These are phyloP conservation scores for Eonycteris spelaea DNA, from an alignment of 2,113 vertebrate species.

Conservation along the genomic window DNA sequence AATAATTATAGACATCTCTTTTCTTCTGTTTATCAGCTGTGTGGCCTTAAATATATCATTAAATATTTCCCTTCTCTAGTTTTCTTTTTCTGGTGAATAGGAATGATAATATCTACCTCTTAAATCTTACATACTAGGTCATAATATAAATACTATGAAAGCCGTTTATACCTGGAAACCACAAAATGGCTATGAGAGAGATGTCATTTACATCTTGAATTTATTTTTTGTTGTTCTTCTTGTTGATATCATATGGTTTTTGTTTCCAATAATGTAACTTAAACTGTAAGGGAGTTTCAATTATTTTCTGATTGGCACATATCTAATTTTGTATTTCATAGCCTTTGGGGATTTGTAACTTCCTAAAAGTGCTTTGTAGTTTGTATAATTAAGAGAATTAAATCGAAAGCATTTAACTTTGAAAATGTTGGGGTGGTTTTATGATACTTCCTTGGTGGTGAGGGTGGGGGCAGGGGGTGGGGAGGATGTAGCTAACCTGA, in stretches of 20 bases:
- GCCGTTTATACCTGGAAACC: not conserved
- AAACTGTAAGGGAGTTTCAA: not conserved
- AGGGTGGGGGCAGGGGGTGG: too few species aligned
- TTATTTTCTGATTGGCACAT: not conserved
- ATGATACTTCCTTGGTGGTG: not conserved
- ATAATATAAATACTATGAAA: not conserved
- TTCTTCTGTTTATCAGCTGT: not conserved
- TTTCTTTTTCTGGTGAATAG: not conserved
- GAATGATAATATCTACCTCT: not conserved
- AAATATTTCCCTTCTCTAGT: not conserved
- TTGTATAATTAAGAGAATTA: constrained; percentile 7
- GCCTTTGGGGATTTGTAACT: not conserved
- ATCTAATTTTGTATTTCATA: constrained; percentile 39
- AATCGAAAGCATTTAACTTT: constrained; percentile 32
- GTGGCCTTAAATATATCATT: not conserved
- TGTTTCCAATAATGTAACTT: not conserved
- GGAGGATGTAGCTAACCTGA: not conserved
- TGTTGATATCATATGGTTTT: not conserved
- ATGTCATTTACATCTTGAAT: not conserved
- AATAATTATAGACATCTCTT: not conserved
- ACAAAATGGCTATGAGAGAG: not conserved
- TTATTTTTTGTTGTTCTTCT: not conserved
- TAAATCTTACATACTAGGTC: not conserved
- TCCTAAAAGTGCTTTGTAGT: constrained; percentile 29
- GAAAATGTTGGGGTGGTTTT: constrained; percentile 38